These are phyloP conservation scores for Sarcophaga bullata DNA, from an alignment of 1,140 invertebrate genomes.

Conservation along the genomic window DNA sequence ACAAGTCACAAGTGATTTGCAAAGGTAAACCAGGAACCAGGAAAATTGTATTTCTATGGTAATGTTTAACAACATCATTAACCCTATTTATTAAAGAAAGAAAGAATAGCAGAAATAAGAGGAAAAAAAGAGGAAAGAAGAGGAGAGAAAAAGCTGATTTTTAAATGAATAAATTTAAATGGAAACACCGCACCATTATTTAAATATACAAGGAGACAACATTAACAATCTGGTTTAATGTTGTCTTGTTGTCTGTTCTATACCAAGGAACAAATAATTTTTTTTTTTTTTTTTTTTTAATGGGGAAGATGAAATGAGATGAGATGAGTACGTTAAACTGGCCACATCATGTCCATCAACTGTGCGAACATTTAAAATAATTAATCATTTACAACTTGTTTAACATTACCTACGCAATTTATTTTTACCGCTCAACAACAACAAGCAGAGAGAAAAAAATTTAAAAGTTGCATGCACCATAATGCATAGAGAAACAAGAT, in stretches of 20 bases:
- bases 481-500: not conserved
- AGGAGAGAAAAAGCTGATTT: no score
- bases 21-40: not conserved
- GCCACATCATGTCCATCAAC: slow-evolving; percentile 39
- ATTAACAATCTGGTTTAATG: not conserved
- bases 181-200: not conserved
- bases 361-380: slow-evolving; percentile 37
- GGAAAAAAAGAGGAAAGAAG: no score
- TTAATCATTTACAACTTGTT: slow-evolving; percentile 33
- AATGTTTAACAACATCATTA: slow-evolving; percentile 24
- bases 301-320: not conserved
- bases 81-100: slow-evolving; percentile 9
- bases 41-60: not conserved
- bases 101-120: no score
- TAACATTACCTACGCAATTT: slow-evolving; percentile 31
- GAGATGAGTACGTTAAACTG: not conserved
- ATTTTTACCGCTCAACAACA: not conserved
- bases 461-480: not conserved
- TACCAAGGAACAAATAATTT: not conserved
- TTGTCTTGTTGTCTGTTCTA: not conserved
- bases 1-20: not conserved
- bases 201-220: slow-evolving; percentile 2
- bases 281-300: no score
- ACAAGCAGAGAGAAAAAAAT: not conserved
- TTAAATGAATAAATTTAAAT: not conserved